A percentile compares a stretch with the other conserved stretches of the same genome.
These are phyloP conservation scores for Pollenia angustigena DNA, from an alignment of 2,888 invertebrate species.

Conservation along the genomic window DNA sequence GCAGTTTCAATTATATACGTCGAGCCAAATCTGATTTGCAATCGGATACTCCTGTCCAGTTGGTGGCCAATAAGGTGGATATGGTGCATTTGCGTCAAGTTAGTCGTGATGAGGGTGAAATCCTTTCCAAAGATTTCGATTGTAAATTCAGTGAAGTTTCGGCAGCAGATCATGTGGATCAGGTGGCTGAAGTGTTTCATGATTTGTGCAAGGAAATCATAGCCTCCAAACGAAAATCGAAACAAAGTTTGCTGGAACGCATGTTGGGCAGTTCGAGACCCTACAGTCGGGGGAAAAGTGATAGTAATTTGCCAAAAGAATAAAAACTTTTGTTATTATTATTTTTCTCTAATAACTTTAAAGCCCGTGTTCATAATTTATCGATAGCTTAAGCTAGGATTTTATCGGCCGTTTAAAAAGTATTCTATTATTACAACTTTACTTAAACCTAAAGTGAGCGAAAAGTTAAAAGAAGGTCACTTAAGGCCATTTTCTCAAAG, in stretches of 20 bases:
- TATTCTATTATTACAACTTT: background rate
- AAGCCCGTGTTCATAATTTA: background rate
- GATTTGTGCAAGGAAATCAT: slow-evolving; percentile 93
- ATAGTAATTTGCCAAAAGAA: slow-evolving; percentile 94
- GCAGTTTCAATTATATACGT: slow-evolving; percentile 93
- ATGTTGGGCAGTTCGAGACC: slow-evolving; percentile 92
- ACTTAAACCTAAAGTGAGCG: too few relatives aligned
- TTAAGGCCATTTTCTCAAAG: too few relatives aligned
- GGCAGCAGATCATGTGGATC: slow-evolving; percentile 94
- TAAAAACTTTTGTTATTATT: background rate
- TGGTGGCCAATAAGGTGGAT: slow-evolving; percentile 96
- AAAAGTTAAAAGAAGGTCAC: too few relatives aligned
- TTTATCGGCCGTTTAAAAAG: too few relatives aligned
- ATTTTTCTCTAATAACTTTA: slow-evolving; percentile 24
- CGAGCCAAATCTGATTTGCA: slow-evolving; percentile 89
- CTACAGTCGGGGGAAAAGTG: slow-evolving; percentile 94
- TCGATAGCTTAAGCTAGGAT: too few relatives aligned
- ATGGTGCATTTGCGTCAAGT: slow-evolving; percentile 96
- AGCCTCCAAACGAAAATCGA: slow-evolving; percentile 91
- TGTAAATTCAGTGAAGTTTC: slow-evolving; percentile 95
- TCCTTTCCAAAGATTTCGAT: slow-evolving; percentile 94
- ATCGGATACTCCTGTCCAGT: slow-evolving; percentile 90
- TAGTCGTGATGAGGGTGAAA: slow-evolving; percentile 94
- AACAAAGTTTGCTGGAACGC: slow-evolving; percentile 92
- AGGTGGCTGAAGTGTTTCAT: slow-evolving; percentile 93